phyloP scores from a whole-genome alignment of 1,140 invertebrate genomes.

The Drosophila bocqueti region DNA sequence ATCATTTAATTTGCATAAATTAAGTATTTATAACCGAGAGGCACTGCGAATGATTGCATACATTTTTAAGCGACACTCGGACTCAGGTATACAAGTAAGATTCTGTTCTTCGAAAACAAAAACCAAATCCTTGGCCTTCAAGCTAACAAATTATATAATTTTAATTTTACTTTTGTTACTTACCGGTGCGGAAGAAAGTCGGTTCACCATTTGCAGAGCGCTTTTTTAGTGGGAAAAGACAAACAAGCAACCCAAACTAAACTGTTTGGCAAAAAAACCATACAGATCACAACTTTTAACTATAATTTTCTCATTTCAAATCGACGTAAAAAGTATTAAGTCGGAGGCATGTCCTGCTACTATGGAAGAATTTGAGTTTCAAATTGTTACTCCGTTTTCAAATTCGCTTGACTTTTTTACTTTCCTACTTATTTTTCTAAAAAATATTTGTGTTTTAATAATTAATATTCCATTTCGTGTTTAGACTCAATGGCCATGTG shows the following conservation, averaged over 20 bases:
- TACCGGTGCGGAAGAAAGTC: background rate
- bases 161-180: background rate
- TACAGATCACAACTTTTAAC: no score
- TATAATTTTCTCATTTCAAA: no score
- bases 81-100: background rate
- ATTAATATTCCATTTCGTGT: background rate
- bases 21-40: constrained; percentile 4
- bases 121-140: background rate
- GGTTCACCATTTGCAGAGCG: background rate
- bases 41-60: background rate
- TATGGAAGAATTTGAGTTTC: no score
- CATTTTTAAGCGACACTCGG: constrained; percentile 1
- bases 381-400: no score
- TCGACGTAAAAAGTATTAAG: no score
- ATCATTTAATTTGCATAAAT: constrained; percentile 21
- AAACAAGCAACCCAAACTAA: no score
- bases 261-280: no score
- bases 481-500: background rate
- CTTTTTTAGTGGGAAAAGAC: no score
- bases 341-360: no score
- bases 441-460: background rate
- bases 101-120: background rate
- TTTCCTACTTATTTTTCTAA: background rate
- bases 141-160: background rate
- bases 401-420: background rate